Percentiles rank a stretch among this genome's conserved stretches.
These are phyloP conservation scores for Sebastes oblongus DNA, from an alignment of 2,797 vertebrate species.

Conservation along the genomic window DNA sequence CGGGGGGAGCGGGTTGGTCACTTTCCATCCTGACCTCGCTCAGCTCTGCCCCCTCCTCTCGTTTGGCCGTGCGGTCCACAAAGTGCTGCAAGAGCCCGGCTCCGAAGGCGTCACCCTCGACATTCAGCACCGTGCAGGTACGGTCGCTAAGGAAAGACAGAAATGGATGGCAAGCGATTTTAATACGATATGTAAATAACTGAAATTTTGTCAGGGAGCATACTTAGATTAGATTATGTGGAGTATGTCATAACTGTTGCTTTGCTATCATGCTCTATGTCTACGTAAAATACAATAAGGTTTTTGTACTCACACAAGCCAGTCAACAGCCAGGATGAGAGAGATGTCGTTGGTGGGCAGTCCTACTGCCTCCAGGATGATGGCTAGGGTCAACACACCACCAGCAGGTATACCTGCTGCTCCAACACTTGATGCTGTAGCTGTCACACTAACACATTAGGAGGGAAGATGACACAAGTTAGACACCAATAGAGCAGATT, in stretches of 20 bases:
- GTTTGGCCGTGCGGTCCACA: slow-evolving; percentile 70
- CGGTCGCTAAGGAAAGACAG: slow-evolving; percentile 82
- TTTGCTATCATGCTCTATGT: background rate
- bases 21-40: slow-evolving; percentile 70
- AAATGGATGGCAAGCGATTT: background rate
- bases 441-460: slow-evolving; percentile 82
- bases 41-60: slow-evolving; percentile 58
- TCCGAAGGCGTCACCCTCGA: slow-evolving; percentile 91
- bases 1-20: slow-evolving; percentile 19
- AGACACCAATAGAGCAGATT: background rate
- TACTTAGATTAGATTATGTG: background rate
- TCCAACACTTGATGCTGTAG: slow-evolving; percentile 92
- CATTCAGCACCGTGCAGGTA: slow-evolving; percentile 90
- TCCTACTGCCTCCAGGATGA: slow-evolving; percentile 89
- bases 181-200: background rate
- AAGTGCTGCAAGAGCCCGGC: slow-evolving; percentile 88
- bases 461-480: background rate
- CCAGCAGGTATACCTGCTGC: slow-evolving; percentile 92
- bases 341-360: slow-evolving; percentile 89
- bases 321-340: slow-evolving; percentile 91
- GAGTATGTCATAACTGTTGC: background rate
- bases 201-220: background rate
- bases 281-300: background rate
- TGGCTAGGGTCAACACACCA: slow-evolving; percentile 89
- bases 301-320: slow-evolving; percentile 89